These are phyloP conservation scores for Empidonax traillii DNA, from an alignment of 2,113 vertebrate species.

Conservation along the genomic window DNA sequence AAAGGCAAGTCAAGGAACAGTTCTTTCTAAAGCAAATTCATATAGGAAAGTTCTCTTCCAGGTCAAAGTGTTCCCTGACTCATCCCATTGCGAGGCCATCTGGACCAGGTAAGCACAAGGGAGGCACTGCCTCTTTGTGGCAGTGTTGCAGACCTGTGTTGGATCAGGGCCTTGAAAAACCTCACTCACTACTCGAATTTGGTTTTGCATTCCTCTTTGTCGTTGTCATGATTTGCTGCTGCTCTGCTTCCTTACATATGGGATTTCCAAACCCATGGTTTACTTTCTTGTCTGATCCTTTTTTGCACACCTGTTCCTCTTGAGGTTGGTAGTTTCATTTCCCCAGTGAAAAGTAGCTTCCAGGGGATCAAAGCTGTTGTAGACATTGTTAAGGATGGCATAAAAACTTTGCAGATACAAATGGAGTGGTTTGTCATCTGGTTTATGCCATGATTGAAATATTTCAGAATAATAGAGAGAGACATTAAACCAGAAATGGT, in stretches of 20 bases:
- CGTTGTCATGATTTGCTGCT: neutral
- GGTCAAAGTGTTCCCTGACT: neutral
- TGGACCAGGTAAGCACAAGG: neutral
- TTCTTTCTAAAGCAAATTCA: neutral
- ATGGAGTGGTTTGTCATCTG: neutral
- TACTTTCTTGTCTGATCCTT: accelerated
- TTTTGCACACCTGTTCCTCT: neutral
- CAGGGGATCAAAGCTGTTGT: neutral
- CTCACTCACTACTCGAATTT: neutral
- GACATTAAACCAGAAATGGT: neutral
- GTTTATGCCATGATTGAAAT: neutral
- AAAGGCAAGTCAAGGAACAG: neutral
- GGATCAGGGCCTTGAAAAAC: neutral
- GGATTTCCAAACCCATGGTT: neutral
- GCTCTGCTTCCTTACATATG: neutral
- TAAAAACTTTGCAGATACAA: neutral
- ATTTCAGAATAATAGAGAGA: neutral
- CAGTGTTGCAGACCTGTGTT: neutral
- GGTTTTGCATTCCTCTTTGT: neutral
- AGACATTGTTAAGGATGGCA: neutral
- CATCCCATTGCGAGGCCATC: accelerated
- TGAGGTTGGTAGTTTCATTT: neutral
- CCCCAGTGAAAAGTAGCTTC: neutral
- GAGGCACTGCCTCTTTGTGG: neutral
- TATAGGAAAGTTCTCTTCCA: neutral